phyloP scores from a whole-genome alignment of 2,797 vertebrate genomes.

The Neosilurus hyrtlii region DNA sequence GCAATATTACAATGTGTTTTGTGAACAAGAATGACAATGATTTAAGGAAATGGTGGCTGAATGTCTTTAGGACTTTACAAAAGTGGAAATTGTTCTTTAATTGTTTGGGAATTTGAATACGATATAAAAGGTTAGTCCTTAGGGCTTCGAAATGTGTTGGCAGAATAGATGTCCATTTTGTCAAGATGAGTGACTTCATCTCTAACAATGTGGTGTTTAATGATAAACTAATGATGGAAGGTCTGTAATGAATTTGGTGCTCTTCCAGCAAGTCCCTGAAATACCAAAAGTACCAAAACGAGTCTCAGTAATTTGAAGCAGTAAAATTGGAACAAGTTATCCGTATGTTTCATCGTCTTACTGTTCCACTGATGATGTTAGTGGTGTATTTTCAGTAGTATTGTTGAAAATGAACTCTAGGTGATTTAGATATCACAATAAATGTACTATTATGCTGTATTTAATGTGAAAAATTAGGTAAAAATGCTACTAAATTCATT shows the following conservation, averaged over 20 bases:
- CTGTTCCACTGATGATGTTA: constrained; percentile 4
- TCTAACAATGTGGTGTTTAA: not conserved
- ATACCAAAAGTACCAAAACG: constrained; percentile 13
- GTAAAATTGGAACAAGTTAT: not conserved
- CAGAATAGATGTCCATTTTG: not conserved
- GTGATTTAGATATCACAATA: constrained; percentile 8
- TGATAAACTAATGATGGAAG: not conserved
- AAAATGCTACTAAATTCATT: constrained; percentile 5
- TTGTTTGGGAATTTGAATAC: not conserved
- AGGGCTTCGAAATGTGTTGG: not conserved
- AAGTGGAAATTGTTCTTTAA: not conserved
- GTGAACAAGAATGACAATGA: constrained; percentile 10
- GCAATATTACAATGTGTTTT: not conserved
- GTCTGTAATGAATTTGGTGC: constrained; percentile 1
- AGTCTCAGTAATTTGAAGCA: not conserved
- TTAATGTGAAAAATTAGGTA: constrained; percentile 11
- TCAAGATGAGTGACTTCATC: not conserved
- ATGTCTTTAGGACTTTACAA: not conserved
- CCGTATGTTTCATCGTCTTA: not conserved
- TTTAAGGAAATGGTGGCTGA: constrained; percentile 27
- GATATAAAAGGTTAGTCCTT: not conserved
- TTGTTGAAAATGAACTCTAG: not conserved
- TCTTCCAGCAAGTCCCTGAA: constrained; percentile 2
- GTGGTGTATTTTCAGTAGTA: not conserved
- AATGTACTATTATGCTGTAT: constrained; percentile 25